phyloP scores from a whole-genome alignment of 2,113 vertebrate species.

The Pseudorectes ferrugineus region DNA sequence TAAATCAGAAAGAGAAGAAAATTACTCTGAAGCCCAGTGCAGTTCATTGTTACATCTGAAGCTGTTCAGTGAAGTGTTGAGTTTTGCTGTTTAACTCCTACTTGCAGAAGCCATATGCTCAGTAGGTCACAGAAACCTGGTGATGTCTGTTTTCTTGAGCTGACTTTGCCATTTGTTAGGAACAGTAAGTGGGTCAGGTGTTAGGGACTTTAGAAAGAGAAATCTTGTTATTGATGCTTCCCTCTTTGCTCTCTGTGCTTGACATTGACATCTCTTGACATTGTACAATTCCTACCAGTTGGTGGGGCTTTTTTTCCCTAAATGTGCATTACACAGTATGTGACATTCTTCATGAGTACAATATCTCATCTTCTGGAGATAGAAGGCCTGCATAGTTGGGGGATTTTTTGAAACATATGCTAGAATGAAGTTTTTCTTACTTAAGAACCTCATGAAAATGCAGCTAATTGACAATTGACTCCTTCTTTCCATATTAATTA shows the following conservation, averaged over 20 bases:
- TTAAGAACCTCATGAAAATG: conserved; percentile 1
- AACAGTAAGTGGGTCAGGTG: neutral
- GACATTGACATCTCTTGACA: neutral
- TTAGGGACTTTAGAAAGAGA: neutral
- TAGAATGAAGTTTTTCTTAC: neutral
- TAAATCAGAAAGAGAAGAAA: neutral
- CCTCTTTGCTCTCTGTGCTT: neutral
- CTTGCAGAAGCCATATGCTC: neutral
- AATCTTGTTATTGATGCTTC: neutral
- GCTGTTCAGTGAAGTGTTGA: neutral
- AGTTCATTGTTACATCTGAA: neutral
- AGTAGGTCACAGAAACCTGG: neutral
- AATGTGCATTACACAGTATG: neutral
- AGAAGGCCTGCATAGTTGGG: neutral
- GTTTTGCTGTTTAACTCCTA: neutral
- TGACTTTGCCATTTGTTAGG: neutral
- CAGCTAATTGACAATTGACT: neutral
- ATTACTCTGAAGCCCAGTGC: neutral
- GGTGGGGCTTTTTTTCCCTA: neutral
- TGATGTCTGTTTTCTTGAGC: neutral
- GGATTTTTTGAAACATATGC: neutral
- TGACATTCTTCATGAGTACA: neutral
- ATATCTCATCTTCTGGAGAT: neutral
- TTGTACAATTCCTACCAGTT: neutral
- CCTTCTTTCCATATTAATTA: conserved; percentile 16